Evolutionary conservation across 2,888 invertebrate genomes (phyloP).

Genomic region (Schizaphis graminum): DNA sequence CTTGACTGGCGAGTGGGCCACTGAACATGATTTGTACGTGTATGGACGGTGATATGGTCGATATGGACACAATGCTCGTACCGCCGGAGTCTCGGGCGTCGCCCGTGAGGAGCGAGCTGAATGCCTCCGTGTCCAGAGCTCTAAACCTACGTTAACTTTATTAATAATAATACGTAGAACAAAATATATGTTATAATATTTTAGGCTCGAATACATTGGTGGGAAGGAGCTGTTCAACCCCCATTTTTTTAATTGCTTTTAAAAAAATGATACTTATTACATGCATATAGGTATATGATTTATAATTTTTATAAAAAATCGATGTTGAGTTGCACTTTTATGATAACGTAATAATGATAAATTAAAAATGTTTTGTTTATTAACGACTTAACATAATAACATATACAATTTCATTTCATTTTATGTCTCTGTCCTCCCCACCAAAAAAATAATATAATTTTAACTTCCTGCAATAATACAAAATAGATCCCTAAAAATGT

Average conservation of each 20-base stretch:
- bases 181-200: background rate
- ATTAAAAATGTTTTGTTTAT: background rate
- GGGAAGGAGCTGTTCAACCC: background rate
- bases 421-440: background rate
- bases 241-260: no score
- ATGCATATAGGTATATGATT: background rate
- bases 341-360: background rate
- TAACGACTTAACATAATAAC: background rate
- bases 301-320: background rate
- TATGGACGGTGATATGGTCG: slow-evolving; percentile 81
- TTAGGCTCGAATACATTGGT: background rate
- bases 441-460: no score
- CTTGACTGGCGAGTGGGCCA: slow-evolving; percentile 76
- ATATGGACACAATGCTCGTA: slow-evolving; percentile 87
- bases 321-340: background rate
- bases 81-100: slow-evolving; percentile 75
- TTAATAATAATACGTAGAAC: slow-evolving; percentile 12
- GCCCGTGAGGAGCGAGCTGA: slow-evolving; percentile 81
- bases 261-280: no score
- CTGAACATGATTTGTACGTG: slow-evolving; percentile 86
- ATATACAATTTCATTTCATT: no score
- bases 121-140: slow-evolving; percentile 84
- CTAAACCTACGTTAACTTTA: slow-evolving; percentile 75
- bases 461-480: background rate
- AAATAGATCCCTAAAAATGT: background rate